phyloP scores from a whole-genome alignment of 2,888 invertebrate species.

The Beris chalybata region DNA sequence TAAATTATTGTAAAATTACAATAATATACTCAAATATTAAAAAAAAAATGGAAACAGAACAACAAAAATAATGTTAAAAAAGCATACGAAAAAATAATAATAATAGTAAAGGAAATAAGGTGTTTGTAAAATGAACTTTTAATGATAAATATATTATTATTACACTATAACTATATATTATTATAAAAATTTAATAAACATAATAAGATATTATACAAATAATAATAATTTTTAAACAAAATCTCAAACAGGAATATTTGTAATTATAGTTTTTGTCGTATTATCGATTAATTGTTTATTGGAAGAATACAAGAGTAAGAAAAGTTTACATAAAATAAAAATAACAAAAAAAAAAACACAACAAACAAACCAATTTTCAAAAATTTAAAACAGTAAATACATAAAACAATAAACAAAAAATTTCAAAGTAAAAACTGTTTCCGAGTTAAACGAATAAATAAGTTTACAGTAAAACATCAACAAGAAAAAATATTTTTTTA shows the following conservation, averaged over 20 bases:
- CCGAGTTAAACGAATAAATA: constrained; percentile 28
- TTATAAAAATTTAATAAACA: constrained; percentile 25
- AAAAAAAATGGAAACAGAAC: constrained; percentile 2
- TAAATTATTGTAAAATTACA: constrained; percentile 30
- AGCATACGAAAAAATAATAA: constrained; percentile 26
- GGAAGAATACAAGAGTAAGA: background rate
- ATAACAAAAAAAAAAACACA: constrained; percentile 2
- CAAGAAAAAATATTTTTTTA: background rate
- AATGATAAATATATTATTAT: constrained; percentile 30
- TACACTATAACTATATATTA: constrained; percentile 22
- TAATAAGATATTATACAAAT: background rate
- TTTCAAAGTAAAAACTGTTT: constrained; percentile 8
- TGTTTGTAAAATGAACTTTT: constrained; percentile 31
- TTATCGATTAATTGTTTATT: background rate
- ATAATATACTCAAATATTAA: constrained; percentile 25
- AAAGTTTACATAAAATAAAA: background rate
- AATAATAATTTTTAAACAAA: constrained; percentile 11
- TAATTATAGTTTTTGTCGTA: constrained; percentile 1
- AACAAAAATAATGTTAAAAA: constrained; percentile 15
- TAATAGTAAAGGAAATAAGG: constrained; percentile 23
- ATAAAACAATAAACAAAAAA: background rate
- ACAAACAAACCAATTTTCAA: too few relatives aligned
- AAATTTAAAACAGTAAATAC: background rate
- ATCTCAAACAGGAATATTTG: constrained; percentile 1
- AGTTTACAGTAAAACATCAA: constrained; percentile 30